A percentile compares a stretch with the other conserved stretches of the same genome.
phyloP scores from a whole-genome alignment of 2,113 vertebrate species.

The Piprites chloris region DNA sequence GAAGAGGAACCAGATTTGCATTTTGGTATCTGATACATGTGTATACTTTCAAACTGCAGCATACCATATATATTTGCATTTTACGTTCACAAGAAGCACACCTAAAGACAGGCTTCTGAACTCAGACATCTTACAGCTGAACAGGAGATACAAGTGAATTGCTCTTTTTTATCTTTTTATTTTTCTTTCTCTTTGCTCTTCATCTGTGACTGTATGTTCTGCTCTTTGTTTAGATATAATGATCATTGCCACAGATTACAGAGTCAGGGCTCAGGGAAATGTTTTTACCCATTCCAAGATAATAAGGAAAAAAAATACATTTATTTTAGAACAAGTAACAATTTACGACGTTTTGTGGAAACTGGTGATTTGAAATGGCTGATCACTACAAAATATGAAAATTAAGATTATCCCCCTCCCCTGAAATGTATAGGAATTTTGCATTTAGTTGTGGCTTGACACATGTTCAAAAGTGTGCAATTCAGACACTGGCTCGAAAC shows the following conservation, averaged over 20 bases:
- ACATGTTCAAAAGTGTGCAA: constrained; percentile 48
- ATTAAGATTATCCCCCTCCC: background rate
- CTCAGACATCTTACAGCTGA: background rate
- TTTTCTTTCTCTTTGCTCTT: background rate
- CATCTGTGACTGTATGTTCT: background rate
- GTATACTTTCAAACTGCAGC: background rate
- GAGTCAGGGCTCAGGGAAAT: background rate
- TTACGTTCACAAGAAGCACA: background rate
- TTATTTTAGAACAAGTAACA: background rate
- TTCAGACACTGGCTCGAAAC: constrained; percentile 52
- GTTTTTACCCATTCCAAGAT: background rate
- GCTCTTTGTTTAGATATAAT: background rate
- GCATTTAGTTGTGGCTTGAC: constrained; percentile 53
- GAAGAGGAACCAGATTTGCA: background rate
- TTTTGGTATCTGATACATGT: background rate
- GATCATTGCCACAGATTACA: background rate
- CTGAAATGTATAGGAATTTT: constrained; percentile 30
- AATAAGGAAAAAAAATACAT: background rate
- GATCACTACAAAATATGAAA: constrained; percentile 16
- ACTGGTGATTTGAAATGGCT: constrained; percentile 14
- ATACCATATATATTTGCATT: background rate
- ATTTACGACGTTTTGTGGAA: background rate
- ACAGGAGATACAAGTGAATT: background rate
- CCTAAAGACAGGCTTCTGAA: background rate
- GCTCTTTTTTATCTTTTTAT: background rate